Conservation (phyloP, 92 coral and sea anemone species). For the Montipora capitata region DNA sequence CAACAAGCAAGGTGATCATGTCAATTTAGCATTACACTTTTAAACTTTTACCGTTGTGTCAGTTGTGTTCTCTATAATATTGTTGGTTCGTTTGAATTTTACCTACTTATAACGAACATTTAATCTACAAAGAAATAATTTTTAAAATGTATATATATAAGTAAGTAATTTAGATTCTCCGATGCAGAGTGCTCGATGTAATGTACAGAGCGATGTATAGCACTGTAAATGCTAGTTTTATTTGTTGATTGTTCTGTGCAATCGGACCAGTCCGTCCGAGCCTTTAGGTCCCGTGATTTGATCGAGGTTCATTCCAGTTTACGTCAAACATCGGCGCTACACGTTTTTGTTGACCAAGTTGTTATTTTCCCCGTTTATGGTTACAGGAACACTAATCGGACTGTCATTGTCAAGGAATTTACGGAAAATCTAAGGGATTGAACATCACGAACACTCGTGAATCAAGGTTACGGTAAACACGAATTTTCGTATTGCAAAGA, state of each 20-base stretch:
- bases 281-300: not conserved
- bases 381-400: slow-evolving; percentile 9
- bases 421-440: slow-evolving; percentile 4
- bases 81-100: too few species aligned
- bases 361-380: not conserved
- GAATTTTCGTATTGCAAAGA: slow-evolving; percentile 2
- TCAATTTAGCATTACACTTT: too few species aligned
- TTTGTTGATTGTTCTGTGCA: not conserved
- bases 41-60: too few species aligned
- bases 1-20: too few species aligned
- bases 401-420: slow-evolving; percentile 24
- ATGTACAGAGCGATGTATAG: too few species aligned
- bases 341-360: not conserved
- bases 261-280: slow-evolving; percentile 44
- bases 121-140: too few species aligned
- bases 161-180: too few species aligned
- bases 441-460: not conserved
- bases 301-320: slow-evolving; percentile 37
- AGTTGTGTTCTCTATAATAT: too few species aligned
- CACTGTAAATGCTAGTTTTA: slow-evolving; percentile 24
- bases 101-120: too few species aligned
- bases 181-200: too few species aligned
- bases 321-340: slow-evolving; percentile 21
- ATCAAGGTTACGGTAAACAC: slow-evolving; percentile 9
- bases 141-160: too few species aligned